Evolutionary conservation across 2,888 invertebrate genomes (phyloP), one percentile per base, ranked within the genome.

Genomic region (Linhomoeus sp.): DNA sequence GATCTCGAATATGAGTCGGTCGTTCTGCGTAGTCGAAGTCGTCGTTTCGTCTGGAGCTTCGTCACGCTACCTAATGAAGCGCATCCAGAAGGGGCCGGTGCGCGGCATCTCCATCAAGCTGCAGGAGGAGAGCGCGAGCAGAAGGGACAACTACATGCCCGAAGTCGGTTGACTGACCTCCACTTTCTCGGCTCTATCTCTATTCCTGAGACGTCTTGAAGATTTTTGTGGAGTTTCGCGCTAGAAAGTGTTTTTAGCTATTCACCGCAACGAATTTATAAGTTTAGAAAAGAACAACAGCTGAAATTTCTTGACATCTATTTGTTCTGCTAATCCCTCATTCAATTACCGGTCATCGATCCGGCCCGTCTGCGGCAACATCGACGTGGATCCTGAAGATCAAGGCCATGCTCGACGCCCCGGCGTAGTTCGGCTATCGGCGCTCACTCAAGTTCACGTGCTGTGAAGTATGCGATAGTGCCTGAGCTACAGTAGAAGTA

Each of bases 51-150:
- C n/a, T n/a, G n/a, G n/a, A n/a, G n/a, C n/a, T n/a, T n/a, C n/a
- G n/a, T n/a, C n/a, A n/a, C n/a, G n/a, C 51, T 92, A 97, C 73
- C 77, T 99, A 72, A 99, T 99, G 94, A 90, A 92, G 67, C 79
- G 97, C 63, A 80, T 99, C 58, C 81, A 92, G 62, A 82, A 86
- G 68, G 92, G 90, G 22, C 92, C 97, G 68, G 92, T 97, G 24
- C 78, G 94, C 62, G 97, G 97, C 54, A 97, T 97, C 69, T 97
- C 94, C 55, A 97, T 99, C 69, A 99, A 99, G 68, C 74, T 99
- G 57, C 97, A 99, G 71, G 97, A 99, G 70, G 97, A 99, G 70
- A 97, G 99, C 71, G 80, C 97, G 67, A 97, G 99, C 72, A 78
- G 92, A 63, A 78, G 97, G 66, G 97, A 99, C 67, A 99, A 99